Conservation (phyloP, 1,140 invertebrate genomes). For the Lepeophtheirus salmonis region DNA sequence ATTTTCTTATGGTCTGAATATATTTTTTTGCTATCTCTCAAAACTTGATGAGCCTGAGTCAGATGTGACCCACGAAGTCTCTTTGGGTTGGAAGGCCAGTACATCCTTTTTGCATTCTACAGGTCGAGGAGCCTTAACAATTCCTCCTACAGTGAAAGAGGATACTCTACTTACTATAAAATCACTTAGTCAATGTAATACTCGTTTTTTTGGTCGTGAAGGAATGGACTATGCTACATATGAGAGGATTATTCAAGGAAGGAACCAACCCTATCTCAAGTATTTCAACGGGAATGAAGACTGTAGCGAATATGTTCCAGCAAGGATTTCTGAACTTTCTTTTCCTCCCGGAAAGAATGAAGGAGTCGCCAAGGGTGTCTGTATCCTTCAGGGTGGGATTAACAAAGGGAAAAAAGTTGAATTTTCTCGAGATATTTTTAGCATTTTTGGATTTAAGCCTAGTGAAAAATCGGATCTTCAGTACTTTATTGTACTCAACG, state of each 20-base stretch:
- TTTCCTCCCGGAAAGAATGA: not conserved
- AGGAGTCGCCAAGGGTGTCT: not conserved
- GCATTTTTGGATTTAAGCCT: not conserved
- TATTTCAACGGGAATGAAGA: not conserved
- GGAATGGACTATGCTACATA: not conserved
- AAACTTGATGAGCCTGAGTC: not conserved
- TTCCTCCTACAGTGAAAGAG: not conserved
- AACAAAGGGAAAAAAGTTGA: not conserved
- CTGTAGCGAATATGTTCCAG: not conserved
- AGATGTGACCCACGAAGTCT: slow-evolving; percentile 1
- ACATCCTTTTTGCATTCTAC: slow-evolving; percentile 9
- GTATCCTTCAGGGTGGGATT: not conserved
- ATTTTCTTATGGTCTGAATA: slow-evolving; percentile 11
- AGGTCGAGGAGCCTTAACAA: slow-evolving; percentile 4
- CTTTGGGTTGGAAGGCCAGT: slow-evolving; percentile 12
- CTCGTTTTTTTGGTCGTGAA: not conserved
- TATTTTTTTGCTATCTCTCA: slow-evolving; percentile 9
- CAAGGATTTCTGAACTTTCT: not conserved
- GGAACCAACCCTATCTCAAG: not conserved
- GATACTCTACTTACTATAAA: slow-evolving; percentile 1
- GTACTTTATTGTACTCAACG: not conserved
- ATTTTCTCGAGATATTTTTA: not conserved
- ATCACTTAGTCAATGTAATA: not conserved
- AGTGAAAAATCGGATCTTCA: slow-evolving; percentile 1
- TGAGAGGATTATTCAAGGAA: not conserved